Evolutionary conservation across 2,888 invertebrate species (phyloP), one percentile per base, ranked within the genome.

Genomic region (Napeogenes inachia): DNA sequence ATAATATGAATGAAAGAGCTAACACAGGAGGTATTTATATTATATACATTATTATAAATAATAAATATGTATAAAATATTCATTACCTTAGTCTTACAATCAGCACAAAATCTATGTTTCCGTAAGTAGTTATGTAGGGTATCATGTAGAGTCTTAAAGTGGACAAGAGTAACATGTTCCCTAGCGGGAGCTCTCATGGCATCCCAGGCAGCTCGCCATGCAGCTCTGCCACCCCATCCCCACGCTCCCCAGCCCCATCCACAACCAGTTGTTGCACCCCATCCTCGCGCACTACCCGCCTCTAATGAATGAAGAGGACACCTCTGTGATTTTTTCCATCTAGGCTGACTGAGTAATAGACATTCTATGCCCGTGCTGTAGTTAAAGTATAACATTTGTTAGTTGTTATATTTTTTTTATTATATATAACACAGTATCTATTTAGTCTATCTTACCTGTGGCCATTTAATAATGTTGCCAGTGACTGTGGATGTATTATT

Each of bases 71-170:
- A 21, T 21, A 21, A 21, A 21, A 30, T n/a, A 12, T 32, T 58
- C 54, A 81, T 82, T 66, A 98, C 97, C 92, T 98, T 98, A 69
- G 97, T 96, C 73, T 97, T 95, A 81, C 98, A 98, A 80, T 98
- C 98, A 3, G 95, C 94, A 80, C 98, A 98, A 86, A 98, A 98
- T 89, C 97, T 94, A 82, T 98, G 98, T 89, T 98, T 98, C 72
- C 96, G 93, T 65, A 98, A 92, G 86, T 98, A 98, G 71, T 94
- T 95, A 77, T 98, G 97, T 47, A 98, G 91, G 13, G 97, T 97
- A 66, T 94, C 94, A 75, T 96, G 94, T 66, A 98, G 90, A 70
- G 94, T 95, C 76, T 94, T 94, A 70, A 95, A 95, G 85, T 97
- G 96, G 61, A 98, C 95, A 57, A 97, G 93, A 54, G 97, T 95